Evolutionary conservation across 2,797 vertebrate species (phyloP), one percentile per base, ranked within the genome.

Genomic region (Avahi laniger): DNA sequence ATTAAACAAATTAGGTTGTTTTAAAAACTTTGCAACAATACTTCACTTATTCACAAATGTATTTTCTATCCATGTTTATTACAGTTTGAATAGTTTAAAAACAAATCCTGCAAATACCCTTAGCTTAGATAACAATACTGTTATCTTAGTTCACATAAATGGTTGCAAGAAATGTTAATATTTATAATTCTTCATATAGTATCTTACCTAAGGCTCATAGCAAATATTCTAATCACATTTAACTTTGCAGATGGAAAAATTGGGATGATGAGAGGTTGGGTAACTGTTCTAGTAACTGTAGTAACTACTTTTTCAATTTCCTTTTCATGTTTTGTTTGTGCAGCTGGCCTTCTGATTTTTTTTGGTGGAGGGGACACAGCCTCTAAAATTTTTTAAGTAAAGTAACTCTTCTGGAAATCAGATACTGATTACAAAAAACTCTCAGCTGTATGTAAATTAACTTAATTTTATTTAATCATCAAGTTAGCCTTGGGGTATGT

Each of bases 1-100:
- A 87, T 94, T 96, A 94, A 96, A 97, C 73, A 95, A 96, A 84
- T 95, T 72, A 93, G 43, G 22, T 95, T 91, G 28, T 93, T 97
- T 96, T 72, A 96, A 96, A 97, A 97, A 73, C 76, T 79, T 96
- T 82, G 80, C 76, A 67, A 92, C 30, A 80, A 50, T 93, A 84
- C 54, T 79, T 70, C 72, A 89, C 78, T 78, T 97, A 93, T 65
- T 96, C 94, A 96, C 59, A 92, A 90, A 88, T 95, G 93, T 79
- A 54, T 95, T 93, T 97, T 95, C 87, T 91, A 67, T 59, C 48
- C 84, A 9, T 89, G 83, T 79, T 95, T 91, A 87, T 96, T 93
- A 90, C 13, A 86, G 46, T 95, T 96, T 87, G 80, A 97, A 96
- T 89, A 81, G 57, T 93, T 96, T 90, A 81, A 95, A 93, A 95